Percentiles rank a stretch among this genome's conserved stretches.
Conservation (phyloP, 2,888 invertebrate species). For the Sclerodermus sp. region DNA sequence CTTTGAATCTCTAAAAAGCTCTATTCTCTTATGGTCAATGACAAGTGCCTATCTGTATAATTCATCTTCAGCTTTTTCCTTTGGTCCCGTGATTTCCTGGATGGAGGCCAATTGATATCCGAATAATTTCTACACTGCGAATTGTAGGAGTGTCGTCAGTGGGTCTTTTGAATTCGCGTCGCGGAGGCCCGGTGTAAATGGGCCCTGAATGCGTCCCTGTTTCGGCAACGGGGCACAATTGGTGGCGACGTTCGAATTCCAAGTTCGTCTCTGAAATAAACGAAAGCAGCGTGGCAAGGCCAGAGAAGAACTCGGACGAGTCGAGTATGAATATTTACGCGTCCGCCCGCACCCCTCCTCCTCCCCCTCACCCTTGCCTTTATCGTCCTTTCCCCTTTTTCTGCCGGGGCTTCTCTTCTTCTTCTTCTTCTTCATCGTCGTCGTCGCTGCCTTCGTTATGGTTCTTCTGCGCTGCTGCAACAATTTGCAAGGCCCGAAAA, state of each 20-base stretch:
- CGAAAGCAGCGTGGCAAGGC: conserved; percentile 6
- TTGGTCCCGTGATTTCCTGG: too few species aligned
- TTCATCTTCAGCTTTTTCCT: too few species aligned
- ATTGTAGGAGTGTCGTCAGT: too few species aligned
- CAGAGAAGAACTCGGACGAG: conserved; percentile 7
- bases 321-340: conserved; percentile 26
- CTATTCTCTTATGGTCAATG: too few species aligned
- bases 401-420: conserved; percentile 1
- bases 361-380: neutral
- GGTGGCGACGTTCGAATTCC: conserved; percentile 20
- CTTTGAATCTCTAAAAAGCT: too few species aligned
- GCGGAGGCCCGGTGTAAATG: conserved; percentile 1
- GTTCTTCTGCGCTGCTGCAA: conserved; percentile 28
- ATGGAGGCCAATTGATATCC: too few species aligned
- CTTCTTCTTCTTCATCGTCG: neutral
- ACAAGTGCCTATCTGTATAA: too few species aligned
- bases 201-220: conserved; percentile 6
- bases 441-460: neutral
- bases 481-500: conserved; percentile 34
- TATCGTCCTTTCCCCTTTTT: neutral
- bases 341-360: conserved; percentile 1
- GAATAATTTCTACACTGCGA: too few species aligned
- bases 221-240: neutral
- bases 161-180: too few species aligned
- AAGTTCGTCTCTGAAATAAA: conserved; percentile 17